Conservation (phyloP, 2,888 invertebrate genomes). For the Ectemnius cavifrons region DNA sequence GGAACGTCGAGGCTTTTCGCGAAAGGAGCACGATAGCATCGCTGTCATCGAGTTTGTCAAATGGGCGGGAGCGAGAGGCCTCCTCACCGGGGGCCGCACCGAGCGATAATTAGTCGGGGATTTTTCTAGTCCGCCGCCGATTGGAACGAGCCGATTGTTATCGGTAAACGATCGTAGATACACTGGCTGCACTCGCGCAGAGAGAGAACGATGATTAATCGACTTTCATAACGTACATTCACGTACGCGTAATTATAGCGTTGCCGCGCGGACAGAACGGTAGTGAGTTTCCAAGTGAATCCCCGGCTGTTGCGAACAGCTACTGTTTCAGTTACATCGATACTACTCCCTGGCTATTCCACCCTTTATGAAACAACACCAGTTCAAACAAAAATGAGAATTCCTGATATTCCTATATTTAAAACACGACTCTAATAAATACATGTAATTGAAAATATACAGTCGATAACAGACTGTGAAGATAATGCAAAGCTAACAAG, state of each 20-base stretch:
- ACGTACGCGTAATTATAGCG: not conserved
- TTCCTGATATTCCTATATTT: no score
- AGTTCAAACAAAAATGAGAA: no score
- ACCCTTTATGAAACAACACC: no score
- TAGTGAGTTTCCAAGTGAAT: slow-evolving; percentile 13
- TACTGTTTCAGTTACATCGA: no score
- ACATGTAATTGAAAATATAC: no score
- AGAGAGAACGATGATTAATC: not conserved
- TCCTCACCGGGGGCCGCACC: slow-evolving; percentile 14
- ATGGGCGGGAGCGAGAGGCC: not conserved
- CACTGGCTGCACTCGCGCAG: not conserved
- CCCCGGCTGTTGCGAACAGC: no score
- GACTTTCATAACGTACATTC: slow-evolving; percentile 1
- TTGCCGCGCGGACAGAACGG: not conserved
- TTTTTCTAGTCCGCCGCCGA: slow-evolving; percentile 7
- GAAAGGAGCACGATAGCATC: slow-evolving; percentile 2
- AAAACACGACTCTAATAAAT: no score
- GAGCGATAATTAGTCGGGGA: slow-evolving; percentile 21
- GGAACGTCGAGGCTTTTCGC: slow-evolving; percentile 21
- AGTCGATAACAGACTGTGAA: no score
- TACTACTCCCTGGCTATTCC: no score
- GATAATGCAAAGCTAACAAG: no score
- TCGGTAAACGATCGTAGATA: slow-evolving; percentile 4
- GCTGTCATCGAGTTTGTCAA: slow-evolving; percentile 2
- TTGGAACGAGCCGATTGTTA: slow-evolving; percentile 6